A percentile compares a stretch with the other conserved stretches of the same genome.
phyloP scores from a whole-genome alignment of 2,888 invertebrate species.

The Nemapogon koenigi region DNA sequence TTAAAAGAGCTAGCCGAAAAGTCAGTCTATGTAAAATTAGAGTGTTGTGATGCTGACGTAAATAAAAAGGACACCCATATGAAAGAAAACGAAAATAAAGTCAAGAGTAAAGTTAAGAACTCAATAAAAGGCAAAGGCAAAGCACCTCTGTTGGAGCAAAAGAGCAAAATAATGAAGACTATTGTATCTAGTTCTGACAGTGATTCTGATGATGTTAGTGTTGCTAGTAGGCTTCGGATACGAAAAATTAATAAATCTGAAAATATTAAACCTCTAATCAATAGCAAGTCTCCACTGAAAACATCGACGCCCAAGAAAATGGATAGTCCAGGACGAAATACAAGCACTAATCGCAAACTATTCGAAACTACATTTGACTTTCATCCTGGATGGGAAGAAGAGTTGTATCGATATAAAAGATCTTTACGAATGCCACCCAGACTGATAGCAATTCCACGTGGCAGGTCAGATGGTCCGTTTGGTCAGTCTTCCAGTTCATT shows the following conservation, averaged over 20 bases:
- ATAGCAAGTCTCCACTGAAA: conserved; percentile 37
- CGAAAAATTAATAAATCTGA: conserved; percentile 59
- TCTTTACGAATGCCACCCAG: conserved; percentile 82
- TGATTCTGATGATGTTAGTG: conserved; percentile 41
- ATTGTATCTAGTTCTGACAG: conserved; percentile 44
- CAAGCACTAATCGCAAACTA: conserved; percentile 53
- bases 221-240: conserved; percentile 45
- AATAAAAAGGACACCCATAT: conserved; percentile 26
- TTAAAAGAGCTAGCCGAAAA: conserved; percentile 54
- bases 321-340: conserved; percentile 35
- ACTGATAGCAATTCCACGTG: conserved; percentile 79
- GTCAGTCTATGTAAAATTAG: conserved; percentile 53
- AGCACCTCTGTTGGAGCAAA: conserved; percentile 31
- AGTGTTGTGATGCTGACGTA: conserved; percentile 54
- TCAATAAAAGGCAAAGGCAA: conserved; percentile 35
- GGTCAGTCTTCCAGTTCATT: conserved; percentile 34
- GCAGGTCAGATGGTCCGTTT: conserved; percentile 60
- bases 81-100: conserved; percentile 28
- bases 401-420: conserved; percentile 81
- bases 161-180: conserved; percentile 29
- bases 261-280: conserved; percentile 28
- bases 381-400: conserved; percentile 83
- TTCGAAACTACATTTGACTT: conserved; percentile 77
- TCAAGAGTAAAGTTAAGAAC: conserved; percentile 39
- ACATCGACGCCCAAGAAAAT: conserved; percentile 38